phyloP scores from a whole-genome alignment of 1,140 invertebrate species.

The Sycophaga agraensis region DNA sequence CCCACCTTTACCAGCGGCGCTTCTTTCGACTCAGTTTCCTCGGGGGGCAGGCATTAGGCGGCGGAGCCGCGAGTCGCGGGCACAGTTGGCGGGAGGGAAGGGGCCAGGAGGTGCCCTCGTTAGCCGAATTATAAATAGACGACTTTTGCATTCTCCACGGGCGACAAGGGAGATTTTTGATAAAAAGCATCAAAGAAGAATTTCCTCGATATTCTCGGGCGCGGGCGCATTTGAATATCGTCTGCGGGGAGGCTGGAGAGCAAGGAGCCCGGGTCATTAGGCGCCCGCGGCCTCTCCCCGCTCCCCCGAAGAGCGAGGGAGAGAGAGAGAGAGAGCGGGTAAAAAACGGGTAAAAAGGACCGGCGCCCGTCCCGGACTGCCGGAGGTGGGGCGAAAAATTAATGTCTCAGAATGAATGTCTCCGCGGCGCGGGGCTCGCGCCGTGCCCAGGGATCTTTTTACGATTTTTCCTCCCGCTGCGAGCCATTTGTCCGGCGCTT shows the following conservation, averaged over 20 bases:
- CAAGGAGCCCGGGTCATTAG: no score
- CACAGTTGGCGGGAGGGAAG: background rate
- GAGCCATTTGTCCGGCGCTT: constrained; percentile 46
- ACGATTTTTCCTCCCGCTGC: constrained; percentile 54
- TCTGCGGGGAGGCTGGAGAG: constrained; percentile 4
- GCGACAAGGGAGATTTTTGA: constrained; percentile 12
- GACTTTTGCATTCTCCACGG: background rate
- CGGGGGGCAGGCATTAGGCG: background rate
- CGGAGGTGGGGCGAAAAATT: no score
- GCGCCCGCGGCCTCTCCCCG: no score
- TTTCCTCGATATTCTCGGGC: constrained; percentile 27
- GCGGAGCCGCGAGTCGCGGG: no score
- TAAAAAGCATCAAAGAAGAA: constrained; percentile 51
- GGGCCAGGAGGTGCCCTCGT: background rate
- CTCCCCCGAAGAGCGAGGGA: no score
- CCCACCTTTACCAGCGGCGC: no score
- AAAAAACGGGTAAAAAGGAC: constrained; percentile 54
- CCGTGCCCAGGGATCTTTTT: constrained; percentile 38
- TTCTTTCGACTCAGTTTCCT: no score
- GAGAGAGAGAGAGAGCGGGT: constrained; percentile 27
- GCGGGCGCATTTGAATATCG: constrained; percentile 19
- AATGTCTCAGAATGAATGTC: constrained; percentile 58
- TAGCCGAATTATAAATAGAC: background rate
- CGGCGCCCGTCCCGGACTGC: no score
- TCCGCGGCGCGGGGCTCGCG: constrained; percentile 12